phyloP scores from a whole-genome alignment of 2,888 invertebrate species.

The Phalangium opilio region DNA sequence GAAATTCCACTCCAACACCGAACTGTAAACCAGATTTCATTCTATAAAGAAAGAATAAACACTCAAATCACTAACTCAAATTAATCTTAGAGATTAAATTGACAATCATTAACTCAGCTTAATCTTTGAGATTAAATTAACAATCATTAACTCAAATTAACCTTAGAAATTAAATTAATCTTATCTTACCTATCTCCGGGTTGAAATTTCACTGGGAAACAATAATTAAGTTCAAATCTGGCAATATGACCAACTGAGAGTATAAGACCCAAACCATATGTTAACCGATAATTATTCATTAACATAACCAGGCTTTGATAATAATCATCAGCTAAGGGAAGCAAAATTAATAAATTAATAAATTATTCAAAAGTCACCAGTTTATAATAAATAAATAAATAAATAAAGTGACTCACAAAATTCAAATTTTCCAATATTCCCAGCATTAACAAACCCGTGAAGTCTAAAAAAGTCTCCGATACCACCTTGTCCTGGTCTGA shows the following conservation, averaged over 20 bases:
- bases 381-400: no score
- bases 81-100: not conserved
- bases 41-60: conserved; percentile 2
- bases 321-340: conserved; percentile 18
- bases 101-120: not conserved
- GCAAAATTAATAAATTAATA: no score
- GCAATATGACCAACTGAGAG: conserved; percentile 67
- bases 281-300: conserved; percentile 39
- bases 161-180: not conserved
- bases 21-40: conserved; percentile 57
- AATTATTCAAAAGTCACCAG: no score
- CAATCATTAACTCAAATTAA: not conserved
- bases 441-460: conserved; percentile 77
- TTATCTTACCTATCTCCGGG: conserved; percentile 42
- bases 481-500: conserved; percentile 57
- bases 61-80: not conserved
- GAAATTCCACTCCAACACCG: conserved; percentile 65
- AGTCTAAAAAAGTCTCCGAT: conserved; percentile 70
- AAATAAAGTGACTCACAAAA: conserved; percentile 34
- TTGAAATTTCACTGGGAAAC: conserved; percentile 53
- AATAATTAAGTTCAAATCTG: conserved; percentile 89
- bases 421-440: conserved; percentile 51
- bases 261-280: conserved; percentile 69
- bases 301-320: conserved; percentile 27
- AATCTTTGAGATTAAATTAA: not conserved